Evolutionary conservation across 2,888 invertebrate genomes (phyloP).

Genomic region (Sipha maydis): DNA sequence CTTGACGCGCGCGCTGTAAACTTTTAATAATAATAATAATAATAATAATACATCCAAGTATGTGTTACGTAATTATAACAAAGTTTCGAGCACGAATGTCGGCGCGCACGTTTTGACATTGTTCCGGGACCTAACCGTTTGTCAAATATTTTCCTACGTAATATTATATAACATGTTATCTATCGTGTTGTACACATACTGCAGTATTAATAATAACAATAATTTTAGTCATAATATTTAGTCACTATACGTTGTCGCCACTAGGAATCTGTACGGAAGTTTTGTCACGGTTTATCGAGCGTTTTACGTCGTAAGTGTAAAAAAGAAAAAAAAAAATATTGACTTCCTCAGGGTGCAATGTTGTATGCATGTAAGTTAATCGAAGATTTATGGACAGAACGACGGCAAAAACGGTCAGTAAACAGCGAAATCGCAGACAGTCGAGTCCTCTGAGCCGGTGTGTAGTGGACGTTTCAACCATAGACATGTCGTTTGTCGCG

Average conservation of each 20-base stretch:
- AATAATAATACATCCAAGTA: not conserved
- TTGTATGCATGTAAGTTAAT: too few relatives aligned
- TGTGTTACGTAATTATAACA: not conserved
- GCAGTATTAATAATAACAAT: not conserved
- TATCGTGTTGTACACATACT: not conserved
- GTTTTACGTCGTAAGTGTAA: too few relatives aligned
- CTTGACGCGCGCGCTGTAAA: not conserved
- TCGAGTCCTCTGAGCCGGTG: too few relatives aligned
- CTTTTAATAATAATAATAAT: not conserved
- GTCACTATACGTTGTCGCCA: not conserved
- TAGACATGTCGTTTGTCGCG: too few relatives aligned
- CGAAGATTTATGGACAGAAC: too few relatives aligned
- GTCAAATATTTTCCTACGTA: not conserved
- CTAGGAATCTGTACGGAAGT: too few relatives aligned
- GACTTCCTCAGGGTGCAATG: too few relatives aligned
- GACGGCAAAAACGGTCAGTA: too few relatives aligned
- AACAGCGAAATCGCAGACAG: too few relatives aligned
- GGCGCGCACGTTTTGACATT: not conserved
- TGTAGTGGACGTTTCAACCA: too few relatives aligned
- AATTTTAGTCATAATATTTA: not conserved
- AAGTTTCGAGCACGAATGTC: not conserved
- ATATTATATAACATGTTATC: not conserved
- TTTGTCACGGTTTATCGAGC: too few relatives aligned
- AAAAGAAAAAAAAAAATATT: too few relatives aligned
- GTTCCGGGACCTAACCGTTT: not conserved